Base-by-base conservation (phyloP, 1,140 invertebrate genomes). In the Macrocentrus cingulum region DNA sequence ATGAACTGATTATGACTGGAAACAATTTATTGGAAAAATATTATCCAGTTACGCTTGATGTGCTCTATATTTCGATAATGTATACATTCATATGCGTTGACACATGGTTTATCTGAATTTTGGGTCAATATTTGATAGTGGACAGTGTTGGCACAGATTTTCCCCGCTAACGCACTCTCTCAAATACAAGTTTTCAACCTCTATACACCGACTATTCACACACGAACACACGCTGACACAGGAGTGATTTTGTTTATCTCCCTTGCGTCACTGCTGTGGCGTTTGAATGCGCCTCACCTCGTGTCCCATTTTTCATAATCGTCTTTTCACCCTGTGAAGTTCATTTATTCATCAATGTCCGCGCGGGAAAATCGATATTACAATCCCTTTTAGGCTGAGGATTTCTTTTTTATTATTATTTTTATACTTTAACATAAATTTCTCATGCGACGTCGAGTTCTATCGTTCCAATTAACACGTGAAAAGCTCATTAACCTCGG, bases 311-410 rank as follows among this genome's bases (percentile, higher is more conserved):
- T 61, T 52, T 61, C 50, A 45, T 55, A 36, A 60, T 25, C 23
- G 48, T 29, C 34, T 50, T 55, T 52, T 52, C 46, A 37, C 11
- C 23, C n/a, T n/a, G 23, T 51, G 42, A 52, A 52, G 39, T 56
- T 61, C 44, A 52, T 61, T 52, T 56, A 61, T 61, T 56, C 48
- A 61, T 61, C 54, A 61, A 52, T 45, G 50, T 61, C 54, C 16
- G 46, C 22, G 9, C 2, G 8, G 5, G 1, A 36, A 37, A 39
- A 48, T 56, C 22, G 29, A 56, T 48, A 9, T 39, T 32, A 11
- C 15, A 44, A 44, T 44, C 36, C 13, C 36, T 11, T 39, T 39
- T 15, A n/a, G 36, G 11, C 13, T 34, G 6, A 11, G 6, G 6
- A 34, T 34, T 18, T 6, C 46, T 49, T 19, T 23, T 5, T 16